Conservation (phyloP, 2,888 invertebrate genomes). For the Caenorhabditis sp. region DNA sequence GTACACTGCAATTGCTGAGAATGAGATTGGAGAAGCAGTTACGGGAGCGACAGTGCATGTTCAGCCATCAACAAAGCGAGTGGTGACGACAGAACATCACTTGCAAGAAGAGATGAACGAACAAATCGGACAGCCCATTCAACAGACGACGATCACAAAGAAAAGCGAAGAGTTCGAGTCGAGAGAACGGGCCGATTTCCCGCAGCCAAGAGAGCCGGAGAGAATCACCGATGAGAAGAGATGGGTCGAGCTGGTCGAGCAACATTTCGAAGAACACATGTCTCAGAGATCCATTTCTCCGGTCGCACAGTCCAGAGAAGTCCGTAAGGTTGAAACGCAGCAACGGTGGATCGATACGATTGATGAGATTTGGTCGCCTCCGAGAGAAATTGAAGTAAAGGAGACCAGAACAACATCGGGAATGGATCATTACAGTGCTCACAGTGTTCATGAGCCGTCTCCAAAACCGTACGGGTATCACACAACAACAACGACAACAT, state of each 20-base stretch:
- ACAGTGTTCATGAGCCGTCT: constrained; percentile 67
- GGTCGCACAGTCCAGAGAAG: constrained; percentile 61
- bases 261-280: constrained; percentile 68
- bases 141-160: constrained; percentile 55
- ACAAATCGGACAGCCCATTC: constrained; percentile 51
- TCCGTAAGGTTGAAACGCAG: constrained; percentile 56
- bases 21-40: constrained; percentile 93
- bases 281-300: constrained; percentile 69
- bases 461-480: constrained; percentile 51
- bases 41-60: constrained; percentile 90
- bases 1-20: constrained; percentile 91
- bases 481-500: constrained; percentile 45
- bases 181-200: constrained; percentile 43
- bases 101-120: constrained; percentile 62
- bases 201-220: constrained; percentile 57
- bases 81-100: constrained; percentile 55
- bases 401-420: constrained; percentile 55
- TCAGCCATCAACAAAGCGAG: constrained; percentile 50
- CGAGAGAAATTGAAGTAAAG: constrained; percentile 49
- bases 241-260: constrained; percentile 69
- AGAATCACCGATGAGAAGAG: constrained; percentile 62
- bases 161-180: constrained; percentile 41
- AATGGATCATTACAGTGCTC: constrained; percentile 62
- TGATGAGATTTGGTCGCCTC: constrained; percentile 64
- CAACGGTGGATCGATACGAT: constrained; percentile 71